phyloP scores from a whole-genome alignment of 2,113 vertebrate species.

The Ranitomeya imitator region DNA sequence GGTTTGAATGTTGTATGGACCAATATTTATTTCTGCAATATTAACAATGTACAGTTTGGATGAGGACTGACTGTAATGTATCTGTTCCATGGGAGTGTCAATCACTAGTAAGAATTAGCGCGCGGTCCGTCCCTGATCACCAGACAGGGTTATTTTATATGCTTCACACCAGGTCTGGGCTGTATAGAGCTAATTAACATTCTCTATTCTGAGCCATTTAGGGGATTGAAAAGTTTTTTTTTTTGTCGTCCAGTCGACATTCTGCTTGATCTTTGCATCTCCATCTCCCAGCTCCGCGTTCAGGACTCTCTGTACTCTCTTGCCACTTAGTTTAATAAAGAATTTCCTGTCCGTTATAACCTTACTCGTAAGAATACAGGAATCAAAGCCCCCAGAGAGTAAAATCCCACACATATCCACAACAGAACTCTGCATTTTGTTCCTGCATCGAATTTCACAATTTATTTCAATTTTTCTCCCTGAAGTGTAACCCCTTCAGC shows the following conservation, averaged over 20 bases:
- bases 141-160: not conserved
- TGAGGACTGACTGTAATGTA: not conserved
- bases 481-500: not conserved
- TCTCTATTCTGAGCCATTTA: not conserved
- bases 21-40: too few relatives aligned
- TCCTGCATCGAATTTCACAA: slow-evolving; percentile 19
- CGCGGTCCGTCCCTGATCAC: not conserved
- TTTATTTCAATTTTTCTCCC: slow-evolving; percentile 14
- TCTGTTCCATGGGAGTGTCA: not conserved
- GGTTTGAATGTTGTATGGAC: too few relatives aligned
- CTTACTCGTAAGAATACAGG: slow-evolving; percentile 57
- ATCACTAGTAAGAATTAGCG: not conserved
- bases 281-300: not conserved
- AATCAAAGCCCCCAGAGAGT: slow-evolving; percentile 50
- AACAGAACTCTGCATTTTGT: slow-evolving; percentile 57
- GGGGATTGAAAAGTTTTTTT: not conserved
- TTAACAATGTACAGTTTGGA: not conserved
- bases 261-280: slow-evolving; percentile 9
- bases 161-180: not conserved
- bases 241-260: not conserved
- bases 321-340: slow-evolving; percentile 47
- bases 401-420: slow-evolving; percentile 57
- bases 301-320: slow-evolving; percentile 31
- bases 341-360: slow-evolving; percentile 57
- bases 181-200: not conserved